Evolutionary conservation across 1,140 invertebrate genomes (phyloP), one percentile per base, ranked within the genome.

Genomic region (Anastrepha ludens): DNA sequence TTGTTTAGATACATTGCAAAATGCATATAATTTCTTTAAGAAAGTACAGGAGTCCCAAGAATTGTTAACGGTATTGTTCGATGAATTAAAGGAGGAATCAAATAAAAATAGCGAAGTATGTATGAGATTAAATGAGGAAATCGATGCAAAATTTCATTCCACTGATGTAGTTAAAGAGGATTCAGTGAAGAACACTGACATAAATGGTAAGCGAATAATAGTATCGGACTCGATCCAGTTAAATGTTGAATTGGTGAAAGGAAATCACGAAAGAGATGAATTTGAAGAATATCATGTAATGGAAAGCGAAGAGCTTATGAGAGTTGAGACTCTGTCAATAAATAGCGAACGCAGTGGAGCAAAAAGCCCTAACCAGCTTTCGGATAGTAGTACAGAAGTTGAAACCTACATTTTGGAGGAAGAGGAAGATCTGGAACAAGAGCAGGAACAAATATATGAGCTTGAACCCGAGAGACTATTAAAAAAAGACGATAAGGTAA

Each of bases 11-110:
- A 15, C 50, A 6, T 65, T 88, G 50, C 60, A 88, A 85, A n/a
- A 85, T 29, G 17, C n/a, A 1, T 86, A 50, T 44, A 44, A 47
- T 13, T 88, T 88, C 29, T 88, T 64, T 47, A 17, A 50, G 5
- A 88, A 87, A 88, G 70, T 88, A 0, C 47, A 87, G 7, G 88
- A 87, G n/a, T 44, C 88, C 0, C 88, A 88, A 41, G 88, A 88
- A 60, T 62, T 74, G 9, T 88, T 88, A 39, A 17, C 15, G 8
- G 20, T 81, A 81, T 55, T 81, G 20, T 81, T 55, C 2, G 47
- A n/a, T 17, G 41, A 6, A 44, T 74, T 41, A 2, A 74, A 74
- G 11, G 5, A 74, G 15, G 44, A 47, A 0, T 62, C 60, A 47
- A 81, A n/a, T 58, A 17, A 20, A 55, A 81, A n/a, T 29, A 47